Base-by-base conservation (phyloP, 53 echinoderm and acorn worm genomes). In the Temnopleurus reevesii region DNA sequence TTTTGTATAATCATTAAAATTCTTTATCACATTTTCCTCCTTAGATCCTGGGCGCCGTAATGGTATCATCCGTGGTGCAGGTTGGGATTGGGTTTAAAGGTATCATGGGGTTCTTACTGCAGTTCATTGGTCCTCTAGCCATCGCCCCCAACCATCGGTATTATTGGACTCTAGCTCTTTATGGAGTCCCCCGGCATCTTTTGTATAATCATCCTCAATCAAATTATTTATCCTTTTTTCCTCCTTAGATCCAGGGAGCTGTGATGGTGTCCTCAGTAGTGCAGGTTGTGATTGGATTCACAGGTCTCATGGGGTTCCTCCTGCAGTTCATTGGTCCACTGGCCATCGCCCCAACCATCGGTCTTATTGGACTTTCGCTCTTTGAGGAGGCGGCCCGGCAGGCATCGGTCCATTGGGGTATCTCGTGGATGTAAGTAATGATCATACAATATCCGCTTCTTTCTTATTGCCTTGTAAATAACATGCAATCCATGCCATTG, bases 141-240 rank as follows among this genome's bases (percentile, higher is more conserved):
- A 93, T 97, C n/a, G 88, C 97, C 23, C 94, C 97, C 19, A n/a
- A 97, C 97, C 29, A 97, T 97, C 83, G 93, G 92, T 54, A 92
- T 97, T 15, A 96, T 97, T 36, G 97, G n/a, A n/a, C n/a, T n/a
- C n/a, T n/a, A n/a, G n/a, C n/a, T n/a, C n/a, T n/a, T n/a, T n/a
- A n/a, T n/a, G n/a, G n/a, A n/a, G n/a, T n/a, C n/a, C n/a, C n/a
- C n/a, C n/a, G n/a, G n/a, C n/a, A n/a, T n/a, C n/a, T n/a, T n/a
- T n/a, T n/a, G n/a, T n/a, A n/a, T n/a, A n/a, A n/a, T n/a, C n/a
- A n/a, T n/a, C n/a, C n/a, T n/a, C n/a, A n/a, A n/a, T n/a, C n/a
- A n/a, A n/a, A n/a, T n/a, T n/a, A n/a, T n/a, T n/a, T n/a, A n/a
- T n/a, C n/a, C n/a, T n/a, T n/a, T n/a, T n/a, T n/a, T n/a, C n/a